A percentile compares a stretch with the other conserved stretches of the same genome.
Evolutionary conservation across 2,797 vertebrate genomes (phyloP).

Genomic region (Apogon hyalosoma): DNA sequence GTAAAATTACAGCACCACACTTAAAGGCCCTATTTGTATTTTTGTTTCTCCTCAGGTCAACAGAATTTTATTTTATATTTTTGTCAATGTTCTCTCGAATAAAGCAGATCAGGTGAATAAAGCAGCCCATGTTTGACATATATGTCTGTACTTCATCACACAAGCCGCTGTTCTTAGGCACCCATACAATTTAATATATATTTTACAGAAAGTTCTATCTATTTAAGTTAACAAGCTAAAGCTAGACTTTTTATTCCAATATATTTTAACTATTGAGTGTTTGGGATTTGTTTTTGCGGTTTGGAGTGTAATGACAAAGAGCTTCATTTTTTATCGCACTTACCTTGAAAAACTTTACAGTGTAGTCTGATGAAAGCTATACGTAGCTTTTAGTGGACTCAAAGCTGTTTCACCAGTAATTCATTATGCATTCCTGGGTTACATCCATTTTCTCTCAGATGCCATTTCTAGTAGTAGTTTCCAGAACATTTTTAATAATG

Average conservation of each 20-base stretch:
- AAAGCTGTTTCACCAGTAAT: slow-evolving; percentile 10
- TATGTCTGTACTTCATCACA: not conserved
- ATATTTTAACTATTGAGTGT: not conserved
- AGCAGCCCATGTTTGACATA: not conserved
- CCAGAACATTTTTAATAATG: not conserved
- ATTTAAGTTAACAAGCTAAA: too few species aligned
- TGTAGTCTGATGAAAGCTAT: not conserved
- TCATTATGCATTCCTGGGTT: slow-evolving; percentile 21
- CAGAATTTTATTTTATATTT: slow-evolving; percentile 4
- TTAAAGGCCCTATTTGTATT: not conserved
- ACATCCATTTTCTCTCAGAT: slow-evolving; percentile 4
- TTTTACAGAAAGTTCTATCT: too few species aligned
- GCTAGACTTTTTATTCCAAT: too few species aligned
- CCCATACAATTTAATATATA: too few species aligned
- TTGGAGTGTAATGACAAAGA: not conserved
- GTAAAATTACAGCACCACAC: slow-evolving; percentile 62
- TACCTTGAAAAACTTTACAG: slow-evolving; percentile 4
- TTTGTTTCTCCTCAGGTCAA: not conserved
- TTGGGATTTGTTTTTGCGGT: slow-evolving; percentile 6
- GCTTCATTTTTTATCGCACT: not conserved
- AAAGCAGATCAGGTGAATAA: not conserved
- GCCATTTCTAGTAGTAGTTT: not conserved
- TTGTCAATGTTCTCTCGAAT: not conserved
- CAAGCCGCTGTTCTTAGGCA: not conserved
- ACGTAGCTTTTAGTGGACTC: slow-evolving; percentile 8